Percentiles rank a stretch among this genome's conserved stretches.
Evolutionary conservation across 2,113 vertebrate genomes (phyloP).

Genomic region (Pygoscelis antarcticus): DNA sequence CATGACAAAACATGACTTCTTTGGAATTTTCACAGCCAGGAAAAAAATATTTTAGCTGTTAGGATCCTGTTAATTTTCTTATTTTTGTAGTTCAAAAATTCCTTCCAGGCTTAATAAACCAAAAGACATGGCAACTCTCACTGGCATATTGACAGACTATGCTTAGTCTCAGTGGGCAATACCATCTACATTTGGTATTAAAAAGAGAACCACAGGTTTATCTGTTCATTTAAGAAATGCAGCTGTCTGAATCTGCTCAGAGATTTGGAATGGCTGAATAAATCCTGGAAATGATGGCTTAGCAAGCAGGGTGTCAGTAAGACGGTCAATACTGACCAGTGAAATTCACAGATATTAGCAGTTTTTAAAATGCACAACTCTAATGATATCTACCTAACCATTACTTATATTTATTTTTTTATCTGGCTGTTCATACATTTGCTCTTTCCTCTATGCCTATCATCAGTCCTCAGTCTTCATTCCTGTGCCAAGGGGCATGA

Average conservation of each 20-base stretch:
- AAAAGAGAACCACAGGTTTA: neutral
- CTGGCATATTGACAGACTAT: neutral
- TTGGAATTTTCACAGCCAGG: neutral
- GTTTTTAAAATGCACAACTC: neutral
- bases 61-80: neutral
- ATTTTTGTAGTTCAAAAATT: neutral
- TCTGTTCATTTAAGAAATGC: neutral
- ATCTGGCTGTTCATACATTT: neutral
- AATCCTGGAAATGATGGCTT: neutral
- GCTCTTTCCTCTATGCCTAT: neutral
- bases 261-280: neutral
- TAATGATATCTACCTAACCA: neutral
- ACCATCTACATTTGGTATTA: neutral
- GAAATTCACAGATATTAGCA: neutral
- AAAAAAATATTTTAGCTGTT: neutral
- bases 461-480: neutral
- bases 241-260: neutral
- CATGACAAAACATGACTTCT: neutral
- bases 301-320: neutral
- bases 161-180: neutral
- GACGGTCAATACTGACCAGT: neutral
- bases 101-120: neutral
- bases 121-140: neutral
- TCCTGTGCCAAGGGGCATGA: neutral
- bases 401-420: neutral